Conservation (phyloP, 2,113 vertebrate genomes). For the Pluvialis apricaria region DNA sequence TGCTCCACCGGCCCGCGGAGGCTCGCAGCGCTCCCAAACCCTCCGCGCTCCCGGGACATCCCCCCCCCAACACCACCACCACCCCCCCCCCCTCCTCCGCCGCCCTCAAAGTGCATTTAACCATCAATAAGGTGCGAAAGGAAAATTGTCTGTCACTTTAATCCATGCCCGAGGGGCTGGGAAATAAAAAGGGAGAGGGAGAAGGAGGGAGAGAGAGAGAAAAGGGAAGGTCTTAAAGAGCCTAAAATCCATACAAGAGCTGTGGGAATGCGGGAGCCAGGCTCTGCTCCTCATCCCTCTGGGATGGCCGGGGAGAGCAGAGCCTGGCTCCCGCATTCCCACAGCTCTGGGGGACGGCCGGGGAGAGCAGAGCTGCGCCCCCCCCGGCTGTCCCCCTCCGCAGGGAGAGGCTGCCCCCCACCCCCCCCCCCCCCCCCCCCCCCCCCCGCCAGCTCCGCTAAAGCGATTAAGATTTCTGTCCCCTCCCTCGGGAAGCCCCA, state of each 20-base stretch:
- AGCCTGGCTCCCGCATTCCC: background rate
- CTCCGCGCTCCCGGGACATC: background rate
- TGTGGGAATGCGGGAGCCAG: constrained; percentile 60
- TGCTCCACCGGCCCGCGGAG: background rate
- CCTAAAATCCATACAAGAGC: constrained; percentile 70
- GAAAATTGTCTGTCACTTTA: constrained; percentile 79
- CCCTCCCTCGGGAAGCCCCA: background rate
- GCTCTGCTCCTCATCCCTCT: background rate
- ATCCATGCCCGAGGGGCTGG: constrained; percentile 79
- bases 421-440: background rate
- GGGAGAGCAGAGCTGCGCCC: background rate
- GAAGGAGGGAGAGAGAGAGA: constrained; percentile 41
- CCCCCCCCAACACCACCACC: too few relatives aligned
- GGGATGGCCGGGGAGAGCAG: background rate
- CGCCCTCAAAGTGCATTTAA: constrained; percentile 75
- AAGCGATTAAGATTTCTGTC: background rate
- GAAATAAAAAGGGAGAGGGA: constrained; percentile 61
- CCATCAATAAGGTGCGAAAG: constrained; percentile 78
- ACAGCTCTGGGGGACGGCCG: background rate
- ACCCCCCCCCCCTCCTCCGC: background rate
- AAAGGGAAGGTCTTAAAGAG: constrained; percentile 70
- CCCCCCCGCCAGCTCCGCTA: background rate
- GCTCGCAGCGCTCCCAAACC: background rate
- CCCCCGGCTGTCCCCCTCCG: background rate
- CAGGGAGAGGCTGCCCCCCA: background rate